These are phyloP conservation scores for Drosophila jambulina DNA, from an alignment of 1,140 invertebrate species.

Conservation along the genomic window DNA sequence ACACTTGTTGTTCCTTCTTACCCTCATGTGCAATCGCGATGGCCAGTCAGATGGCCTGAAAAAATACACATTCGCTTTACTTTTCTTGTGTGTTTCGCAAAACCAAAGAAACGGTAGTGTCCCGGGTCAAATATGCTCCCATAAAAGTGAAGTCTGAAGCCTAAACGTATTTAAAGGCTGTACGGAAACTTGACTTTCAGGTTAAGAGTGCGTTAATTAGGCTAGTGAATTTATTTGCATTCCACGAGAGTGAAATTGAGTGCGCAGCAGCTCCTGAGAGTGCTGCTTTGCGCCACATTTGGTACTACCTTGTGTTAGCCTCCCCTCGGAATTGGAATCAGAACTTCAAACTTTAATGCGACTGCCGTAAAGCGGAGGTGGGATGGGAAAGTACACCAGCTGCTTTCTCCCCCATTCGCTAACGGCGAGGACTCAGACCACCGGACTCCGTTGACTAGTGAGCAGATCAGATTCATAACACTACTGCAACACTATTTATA, in stretches of 20 bases:
- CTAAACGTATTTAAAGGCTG: not conserved
- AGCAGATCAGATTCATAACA: not conserved
- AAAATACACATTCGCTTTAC: not conserved
- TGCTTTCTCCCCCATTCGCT: not conserved
- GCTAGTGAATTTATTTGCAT: constrained; percentile 25
- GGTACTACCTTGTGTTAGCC: constrained; percentile 31
- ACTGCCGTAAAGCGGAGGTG: not conserved
- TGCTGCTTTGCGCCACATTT: constrained; percentile 28
- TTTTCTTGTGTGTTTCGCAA: not conserved
- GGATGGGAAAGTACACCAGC: not conserved
- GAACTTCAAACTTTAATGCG: constrained; percentile 24
- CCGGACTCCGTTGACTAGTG: not conserved
- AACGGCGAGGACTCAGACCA: not conserved
- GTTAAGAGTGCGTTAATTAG: constrained; percentile 23
- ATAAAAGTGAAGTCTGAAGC: not conserved
- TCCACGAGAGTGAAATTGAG: constrained; percentile 33
- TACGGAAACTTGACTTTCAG: not conserved
- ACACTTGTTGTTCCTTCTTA: constrained; percentile 35
- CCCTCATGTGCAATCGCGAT: not conserved
- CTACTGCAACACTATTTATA: not conserved
- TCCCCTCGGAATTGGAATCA: constrained; percentile 9
- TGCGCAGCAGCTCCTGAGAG: constrained; percentile 47
- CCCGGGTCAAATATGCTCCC: not conserved
- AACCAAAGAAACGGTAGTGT: not conserved
- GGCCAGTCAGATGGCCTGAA: not conserved